Base-by-base conservation (phyloP, 2,797 vertebrate genomes). In the Australoheros facetus region DNA sequence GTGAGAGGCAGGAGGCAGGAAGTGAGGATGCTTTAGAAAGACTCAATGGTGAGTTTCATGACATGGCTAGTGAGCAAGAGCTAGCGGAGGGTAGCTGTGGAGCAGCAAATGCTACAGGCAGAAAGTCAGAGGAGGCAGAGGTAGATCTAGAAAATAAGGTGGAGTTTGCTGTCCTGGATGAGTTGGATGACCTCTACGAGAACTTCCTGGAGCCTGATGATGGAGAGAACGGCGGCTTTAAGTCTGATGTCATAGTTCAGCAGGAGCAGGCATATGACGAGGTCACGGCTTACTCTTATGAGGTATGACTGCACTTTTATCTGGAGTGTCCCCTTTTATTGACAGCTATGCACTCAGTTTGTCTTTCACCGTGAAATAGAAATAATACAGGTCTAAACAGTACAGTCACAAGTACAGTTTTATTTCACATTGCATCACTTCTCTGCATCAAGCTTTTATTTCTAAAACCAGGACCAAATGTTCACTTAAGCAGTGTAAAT, bases 131-230 rank as follows among this genome's bases (percentile, higher is more conserved):
- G 81, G 97, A 98, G 70, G 89, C 93, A 73, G 97, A 98, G 89
- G 88, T 90, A 88, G 97, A 98, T 90, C 92, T 95, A 92, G 98
- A 99, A 94, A 99, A 98, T 92, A 98, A 98, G 96, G 98, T 99
- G 91, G 98, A 99, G 89, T 99, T 97, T 79, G 98, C 98, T 45
- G 98, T 99, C 89, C 95, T 99, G 93, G 98, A 99, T 93, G 98
- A 99, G 92, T 95, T 99, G 95, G 98, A 98, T 92, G 98, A 99
- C 92, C 96, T 97, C 94, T 98, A 97, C 77, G 98, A 99, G 92
- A 98, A 98, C 96, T 97, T 99, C 94, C 93, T 98, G 95, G 97
- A 99, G 92, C 95, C 95, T 80, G 97, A 98, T 21, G 91, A 96
- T 78, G 96, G 96, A 90, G 97, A 97, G 90, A 94, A 95, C 83